Percentiles rank a stretch among this genome's conserved stretches.
Conservation (phyloP, 2,113 vertebrate genomes). For the Climacteris rufus region DNA sequence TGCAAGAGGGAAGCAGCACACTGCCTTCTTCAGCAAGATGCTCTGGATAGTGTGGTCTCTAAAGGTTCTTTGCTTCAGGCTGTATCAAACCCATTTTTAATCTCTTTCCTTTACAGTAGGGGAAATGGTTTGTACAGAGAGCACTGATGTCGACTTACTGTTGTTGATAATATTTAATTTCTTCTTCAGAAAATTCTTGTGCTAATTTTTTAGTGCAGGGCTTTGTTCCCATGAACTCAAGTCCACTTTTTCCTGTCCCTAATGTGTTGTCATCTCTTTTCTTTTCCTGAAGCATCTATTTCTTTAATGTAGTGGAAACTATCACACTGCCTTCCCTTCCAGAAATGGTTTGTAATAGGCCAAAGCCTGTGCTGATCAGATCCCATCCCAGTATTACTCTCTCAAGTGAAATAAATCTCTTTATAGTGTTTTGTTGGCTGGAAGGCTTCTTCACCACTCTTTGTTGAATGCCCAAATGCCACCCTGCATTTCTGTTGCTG, state of each 20-base stretch:
- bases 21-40: conserved; percentile 4
- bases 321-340: background rate
- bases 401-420: background rate
- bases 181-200: background rate
- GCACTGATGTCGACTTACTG: background rate
- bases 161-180: background rate
- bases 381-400: background rate
- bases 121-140: background rate
- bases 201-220: background rate
- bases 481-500: background rate
- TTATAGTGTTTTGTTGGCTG: background rate
- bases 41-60: background rate
- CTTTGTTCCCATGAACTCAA: background rate
- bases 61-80: background rate
- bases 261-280: background rate
- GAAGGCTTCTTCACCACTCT: background rate
- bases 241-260: background rate
- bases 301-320: background rate
- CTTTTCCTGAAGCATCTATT: background rate
- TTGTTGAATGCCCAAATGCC: background rate
- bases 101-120: background rate
- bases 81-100: conserved; percentile 13
- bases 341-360: background rate
- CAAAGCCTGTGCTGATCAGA: background rate
- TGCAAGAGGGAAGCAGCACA: background rate